Evolutionary conservation across 2,888 invertebrate genomes (phyloP), one percentile per base, ranked within the genome.

Genomic region (Asteroscopus sphinx): DNA sequence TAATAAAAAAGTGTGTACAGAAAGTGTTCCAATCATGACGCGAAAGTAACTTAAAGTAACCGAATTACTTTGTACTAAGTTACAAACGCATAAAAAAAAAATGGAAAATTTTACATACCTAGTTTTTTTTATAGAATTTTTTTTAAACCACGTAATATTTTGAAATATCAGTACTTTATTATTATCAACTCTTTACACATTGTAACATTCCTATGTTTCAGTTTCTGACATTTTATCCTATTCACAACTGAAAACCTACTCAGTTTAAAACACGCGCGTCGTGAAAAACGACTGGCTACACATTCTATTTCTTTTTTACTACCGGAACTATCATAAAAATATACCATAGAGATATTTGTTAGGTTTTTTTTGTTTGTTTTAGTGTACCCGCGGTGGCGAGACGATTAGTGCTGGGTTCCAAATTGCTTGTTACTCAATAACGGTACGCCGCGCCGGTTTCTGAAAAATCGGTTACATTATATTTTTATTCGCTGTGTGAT

Each of bases 341-440:
- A 40, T 12, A 45, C 21, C 7, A 2, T 13, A 35, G 5, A 37
- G 7, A 9, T 12, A 21, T 9, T 30, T 25, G 7, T 6, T n/a
- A 15, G 9, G 16, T 46, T 45, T 41, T 44, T 32, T 32, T 30
- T 28, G 25, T 25, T 28, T 9, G 28, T 28, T 28, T 28, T 28
- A 9, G 12, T 28, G 35, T 28, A 12, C 11, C 25, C 28, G n/a
- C 16, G 12, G n/a, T 26, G 12, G 16, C 11, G n/a, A 36, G 16
- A 28, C 26, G 12, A 63, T 56, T 42, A 39, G 21, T 47, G 16
- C 28, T 33, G 17, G 21, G 36, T 46, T 42, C 51, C 13, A 49
- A 46, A 39, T 42, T 39, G 45, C 26, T 46, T 17, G 61, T 46
- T 46, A 41, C 12, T 55, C 44, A 30, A 67, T 16, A 4, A 9